Percentiles rank a stretch among this genome's conserved stretches.
phyloP scores from a whole-genome alignment of 2,888 invertebrate genomes.

The Protonemura montana region DNA sequence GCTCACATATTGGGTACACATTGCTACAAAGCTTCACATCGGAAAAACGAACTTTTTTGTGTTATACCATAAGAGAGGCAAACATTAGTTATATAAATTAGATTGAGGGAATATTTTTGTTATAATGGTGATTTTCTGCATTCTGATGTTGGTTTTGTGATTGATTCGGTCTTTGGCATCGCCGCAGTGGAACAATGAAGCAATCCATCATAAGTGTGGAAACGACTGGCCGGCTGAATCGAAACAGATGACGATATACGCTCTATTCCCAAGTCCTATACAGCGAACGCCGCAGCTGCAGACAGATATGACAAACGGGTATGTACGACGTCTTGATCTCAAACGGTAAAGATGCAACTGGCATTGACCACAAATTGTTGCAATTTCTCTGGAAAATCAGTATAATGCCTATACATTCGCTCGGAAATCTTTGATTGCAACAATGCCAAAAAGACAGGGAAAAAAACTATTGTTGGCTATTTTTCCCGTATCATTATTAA shows the following conservation, averaged over 20 bases:
- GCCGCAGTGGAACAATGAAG: conserved; percentile 23
- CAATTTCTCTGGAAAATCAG: not conserved
- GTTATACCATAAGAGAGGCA: too few species aligned
- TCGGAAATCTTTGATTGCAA: not conserved
- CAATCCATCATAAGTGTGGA: conserved; percentile 29
- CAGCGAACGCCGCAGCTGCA: not conserved
- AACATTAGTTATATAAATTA: conserved; percentile 28
- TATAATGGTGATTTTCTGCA: conserved; percentile 21
- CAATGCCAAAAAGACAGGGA: not conserved
- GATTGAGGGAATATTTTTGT: conserved; percentile 17
- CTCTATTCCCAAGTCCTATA: too few species aligned
- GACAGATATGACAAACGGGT: not conserved
- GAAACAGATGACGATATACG: not conserved
- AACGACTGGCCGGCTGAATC: not conserved
- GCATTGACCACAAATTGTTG: not conserved
- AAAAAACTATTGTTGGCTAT: not conserved
- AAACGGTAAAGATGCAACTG: not conserved
- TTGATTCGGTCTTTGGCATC: conserved; percentile 33
- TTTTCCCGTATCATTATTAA: not conserved
- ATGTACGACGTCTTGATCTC: not conserved
- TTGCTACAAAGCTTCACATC: not conserved
- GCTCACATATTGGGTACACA: not conserved
- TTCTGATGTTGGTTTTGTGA: conserved; percentile 23
- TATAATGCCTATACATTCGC: not conserved
- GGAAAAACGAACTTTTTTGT: not conserved